Percentiles rank a stretch among this genome's conserved stretches.
These are phyloP conservation scores for Galerucella nymphaeae DNA, from an alignment of 2,888 invertebrate species.

Conservation along the genomic window DNA sequence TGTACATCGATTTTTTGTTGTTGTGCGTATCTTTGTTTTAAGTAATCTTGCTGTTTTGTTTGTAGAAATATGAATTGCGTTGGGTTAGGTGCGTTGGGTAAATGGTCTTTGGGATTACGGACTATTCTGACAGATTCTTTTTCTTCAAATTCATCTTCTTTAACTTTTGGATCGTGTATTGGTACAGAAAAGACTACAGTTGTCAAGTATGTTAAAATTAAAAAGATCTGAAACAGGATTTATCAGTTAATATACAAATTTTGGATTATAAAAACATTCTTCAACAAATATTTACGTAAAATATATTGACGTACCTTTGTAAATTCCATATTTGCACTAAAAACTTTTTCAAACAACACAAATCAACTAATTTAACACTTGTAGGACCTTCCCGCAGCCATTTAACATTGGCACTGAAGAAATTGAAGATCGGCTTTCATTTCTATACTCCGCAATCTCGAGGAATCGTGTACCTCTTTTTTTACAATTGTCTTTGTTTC, in stretches of 20 bases:
- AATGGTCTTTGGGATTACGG: conserved; percentile 7
- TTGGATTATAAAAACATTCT: no score
- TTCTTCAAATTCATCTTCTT: conserved; percentile 12
- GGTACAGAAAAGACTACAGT: neutral
- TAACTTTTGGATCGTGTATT: conserved; percentile 21
- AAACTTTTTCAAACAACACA: neutral
- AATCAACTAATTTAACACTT: conserved; percentile 27
- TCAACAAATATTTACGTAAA: no score
- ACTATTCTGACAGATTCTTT: conserved; percentile 14
- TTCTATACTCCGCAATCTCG: conserved; percentile 55
- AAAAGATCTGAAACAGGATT: conserved; percentile 12
- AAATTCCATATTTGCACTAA: conserved; percentile 23
- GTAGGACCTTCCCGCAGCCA: conserved; percentile 20
- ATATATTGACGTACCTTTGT: conserved; percentile 13
- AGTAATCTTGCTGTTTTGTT: conserved; percentile 56
- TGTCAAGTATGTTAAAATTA: neutral
- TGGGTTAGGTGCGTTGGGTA: conserved; percentile 36
- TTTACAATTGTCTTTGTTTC: conserved; percentile 45
- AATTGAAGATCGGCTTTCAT: conserved; percentile 58
- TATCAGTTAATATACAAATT: no score
- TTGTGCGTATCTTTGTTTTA: conserved; percentile 56
- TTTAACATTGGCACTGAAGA: conserved; percentile 59
- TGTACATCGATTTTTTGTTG: conserved; percentile 56
- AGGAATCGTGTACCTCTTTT: conserved; percentile 41
- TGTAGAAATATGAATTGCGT: conserved; percentile 53